Evolutionary conservation across 2,888 invertebrate species (phyloP).

Genomic region (Dyspetes luteomarginatus): DNA sequence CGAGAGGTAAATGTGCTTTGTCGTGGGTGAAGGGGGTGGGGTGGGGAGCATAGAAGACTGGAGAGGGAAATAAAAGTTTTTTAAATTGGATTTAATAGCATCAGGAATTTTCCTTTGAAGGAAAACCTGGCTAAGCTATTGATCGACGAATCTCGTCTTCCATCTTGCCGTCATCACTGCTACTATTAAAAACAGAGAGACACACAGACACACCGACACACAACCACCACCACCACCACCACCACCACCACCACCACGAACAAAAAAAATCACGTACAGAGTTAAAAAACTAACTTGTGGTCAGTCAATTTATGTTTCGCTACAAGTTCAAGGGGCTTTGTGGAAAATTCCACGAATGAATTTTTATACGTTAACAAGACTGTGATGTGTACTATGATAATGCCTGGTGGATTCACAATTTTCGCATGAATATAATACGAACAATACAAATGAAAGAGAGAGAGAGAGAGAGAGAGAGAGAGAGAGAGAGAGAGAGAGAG

Average conservation of each 20-base stretch:
- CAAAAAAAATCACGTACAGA: not conserved
- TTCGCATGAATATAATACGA: conserved; percentile 21
- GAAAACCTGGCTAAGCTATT: conserved; percentile 77
- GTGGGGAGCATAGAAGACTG: conserved; percentile 57
- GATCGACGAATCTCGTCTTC: conserved; percentile 73
- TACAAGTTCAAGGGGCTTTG: not conserved
- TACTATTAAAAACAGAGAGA: conserved; percentile 6
- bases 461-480: not conserved
- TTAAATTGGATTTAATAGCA: conserved; percentile 83
- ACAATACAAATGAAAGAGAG: too few species aligned
- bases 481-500: not conserved
- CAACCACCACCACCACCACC: not conserved
- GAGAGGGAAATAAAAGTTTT: conserved; percentile 78
- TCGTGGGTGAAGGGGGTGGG: conserved; percentile 28
- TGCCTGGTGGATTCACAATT: not conserved
- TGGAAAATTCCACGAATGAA: conserved; percentile 34
- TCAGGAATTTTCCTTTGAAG: conserved; percentile 82
- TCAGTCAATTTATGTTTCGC: conserved; percentile 51
- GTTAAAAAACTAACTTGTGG: conserved; percentile 30
- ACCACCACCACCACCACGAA: not conserved
- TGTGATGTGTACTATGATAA: not conserved
- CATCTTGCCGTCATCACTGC: not conserved
- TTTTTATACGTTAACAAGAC: conserved; percentile 5
- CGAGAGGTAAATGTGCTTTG: conserved; percentile 28
- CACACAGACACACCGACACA: too few species aligned